Evolutionary conservation across 1,140 invertebrate species (phyloP).

Genomic region (Archivesica marissinica): DNA sequence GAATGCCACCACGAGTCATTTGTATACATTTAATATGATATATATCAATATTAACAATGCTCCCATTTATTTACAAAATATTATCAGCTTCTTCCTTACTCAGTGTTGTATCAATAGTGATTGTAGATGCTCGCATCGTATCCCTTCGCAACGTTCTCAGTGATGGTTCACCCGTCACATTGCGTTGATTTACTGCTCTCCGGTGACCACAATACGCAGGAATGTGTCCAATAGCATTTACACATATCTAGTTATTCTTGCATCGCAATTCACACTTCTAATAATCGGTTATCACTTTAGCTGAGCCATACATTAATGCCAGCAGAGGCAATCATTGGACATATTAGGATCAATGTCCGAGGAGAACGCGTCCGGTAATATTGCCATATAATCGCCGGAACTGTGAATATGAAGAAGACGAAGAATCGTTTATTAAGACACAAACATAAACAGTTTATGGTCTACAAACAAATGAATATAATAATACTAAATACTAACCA

Average conservation of each 20-base stretch:
- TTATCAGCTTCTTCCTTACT: not conserved
- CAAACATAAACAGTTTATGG: not conserved
- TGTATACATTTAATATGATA: no score
- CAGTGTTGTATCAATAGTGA: conserved; percentile 3
- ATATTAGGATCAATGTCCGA: not conserved
- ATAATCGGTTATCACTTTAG: conserved; percentile 13
- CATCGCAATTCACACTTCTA: conserved; percentile 29
- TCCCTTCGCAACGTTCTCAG: not conserved
- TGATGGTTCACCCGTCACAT: conserved; percentile 2
- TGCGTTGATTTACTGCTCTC: conserved; percentile 10
- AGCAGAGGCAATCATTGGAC: not conserved
- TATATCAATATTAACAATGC: not conserved
- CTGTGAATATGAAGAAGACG: not conserved
- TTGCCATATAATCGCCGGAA: not conserved
- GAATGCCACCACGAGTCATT: no score
- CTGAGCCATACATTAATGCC: conserved; percentile 6
- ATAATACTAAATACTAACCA: no score
- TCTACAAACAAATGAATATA: not conserved
- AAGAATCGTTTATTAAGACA: not conserved
- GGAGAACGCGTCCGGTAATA: not conserved
- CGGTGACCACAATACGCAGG: not conserved
- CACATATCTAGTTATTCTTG: conserved; percentile 6
- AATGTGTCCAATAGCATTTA: conserved; percentile 24
- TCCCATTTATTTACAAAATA: conserved; percentile 13
- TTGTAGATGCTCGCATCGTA: not conserved